These are phyloP conservation scores for Camponotus floridanus DNA, from an alignment of 1,140 invertebrate species.

Conservation along the genomic window DNA sequence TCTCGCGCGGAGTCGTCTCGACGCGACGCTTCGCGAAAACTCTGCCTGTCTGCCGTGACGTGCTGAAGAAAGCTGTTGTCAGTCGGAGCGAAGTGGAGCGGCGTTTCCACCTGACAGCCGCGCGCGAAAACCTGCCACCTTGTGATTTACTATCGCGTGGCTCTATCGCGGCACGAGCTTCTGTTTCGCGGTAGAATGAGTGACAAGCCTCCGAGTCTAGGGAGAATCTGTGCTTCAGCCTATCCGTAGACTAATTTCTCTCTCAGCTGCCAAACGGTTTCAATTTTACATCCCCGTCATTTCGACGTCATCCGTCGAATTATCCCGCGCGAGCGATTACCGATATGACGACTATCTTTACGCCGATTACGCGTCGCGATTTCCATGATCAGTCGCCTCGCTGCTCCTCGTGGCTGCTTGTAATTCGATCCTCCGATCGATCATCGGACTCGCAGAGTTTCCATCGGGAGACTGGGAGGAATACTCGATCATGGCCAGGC, in stretches of 20 bases:
- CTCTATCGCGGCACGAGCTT: conserved; percentile 52
- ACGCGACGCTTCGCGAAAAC: conserved; percentile 10
- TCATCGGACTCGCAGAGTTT: background rate
- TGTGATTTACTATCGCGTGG: conserved; percentile 61
- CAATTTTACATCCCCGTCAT: conserved; percentile 42
- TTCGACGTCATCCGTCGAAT: background rate
- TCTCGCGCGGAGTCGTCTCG: background rate
- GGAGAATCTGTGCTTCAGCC: conserved; percentile 20
- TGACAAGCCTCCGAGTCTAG: conserved; percentile 46
- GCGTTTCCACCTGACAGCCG: conserved; percentile 43
- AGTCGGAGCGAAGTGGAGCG: conserved; percentile 20
- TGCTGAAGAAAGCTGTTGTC: conserved; percentile 48
- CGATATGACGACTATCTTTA: background rate
- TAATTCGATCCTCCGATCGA: conserved; percentile 11
- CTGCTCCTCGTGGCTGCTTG: background rate
- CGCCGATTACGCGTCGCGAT: background rate
- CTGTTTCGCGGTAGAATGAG: conserved; percentile 42
- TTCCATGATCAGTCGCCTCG: conserved; percentile 20
- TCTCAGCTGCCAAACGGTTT: conserved; percentile 31
- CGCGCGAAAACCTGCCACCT: conserved; percentile 50
- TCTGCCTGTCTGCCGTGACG: conserved; percentile 27
- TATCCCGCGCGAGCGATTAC: conserved; percentile 6
- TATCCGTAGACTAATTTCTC: conserved; percentile 69
- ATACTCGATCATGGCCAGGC: background rate
- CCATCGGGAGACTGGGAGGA: background rate